phyloP scores from a whole-genome alignment of 2,113 vertebrate genomes.

The Spermophilus dauricus region DNA sequence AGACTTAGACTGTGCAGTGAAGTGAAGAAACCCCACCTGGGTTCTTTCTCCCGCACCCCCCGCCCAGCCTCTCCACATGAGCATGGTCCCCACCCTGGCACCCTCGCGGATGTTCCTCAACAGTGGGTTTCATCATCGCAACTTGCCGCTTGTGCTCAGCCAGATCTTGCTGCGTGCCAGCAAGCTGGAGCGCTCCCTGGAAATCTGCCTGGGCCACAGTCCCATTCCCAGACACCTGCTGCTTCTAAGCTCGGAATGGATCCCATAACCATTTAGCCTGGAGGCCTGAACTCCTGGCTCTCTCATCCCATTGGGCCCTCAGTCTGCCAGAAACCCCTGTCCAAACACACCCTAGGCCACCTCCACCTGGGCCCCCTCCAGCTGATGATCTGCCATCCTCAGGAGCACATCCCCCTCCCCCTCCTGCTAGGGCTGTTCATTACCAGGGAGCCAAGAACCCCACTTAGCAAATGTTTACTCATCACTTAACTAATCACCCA shows the following conservation, averaged over 20 bases:
- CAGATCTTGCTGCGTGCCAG: slow-evolving; percentile 81
- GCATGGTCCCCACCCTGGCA: slow-evolving; percentile 28
- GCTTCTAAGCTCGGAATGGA: slow-evolving; percentile 73
- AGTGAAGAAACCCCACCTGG: neutral
- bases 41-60: neutral
- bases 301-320: neutral
- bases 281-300: neutral
- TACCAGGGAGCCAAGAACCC: slow-evolving; percentile 61
- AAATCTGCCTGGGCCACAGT: slow-evolving; percentile 80
- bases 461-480: slow-evolving; percentile 68
- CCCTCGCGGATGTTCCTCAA: slow-evolving; percentile 45
- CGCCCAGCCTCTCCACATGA: neutral
- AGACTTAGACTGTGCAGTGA: neutral
- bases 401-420: neutral
- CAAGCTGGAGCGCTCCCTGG: slow-evolving; percentile 78
- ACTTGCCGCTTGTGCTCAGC: slow-evolving; percentile 78
- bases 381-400: neutral
- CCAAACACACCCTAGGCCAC: neutral
- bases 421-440: slow-evolving; percentile 14
- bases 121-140: slow-evolving; percentile 60
- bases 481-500: slow-evolving; percentile 55
- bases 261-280: slow-evolving; percentile 69
- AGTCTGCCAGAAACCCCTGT: neutral
- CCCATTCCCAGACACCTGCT: slow-evolving; percentile 85
- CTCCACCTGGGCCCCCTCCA: neutral